phyloP scores from a whole-genome alignment of 2,113 vertebrate species.

The Podarcis muralis region DNA sequence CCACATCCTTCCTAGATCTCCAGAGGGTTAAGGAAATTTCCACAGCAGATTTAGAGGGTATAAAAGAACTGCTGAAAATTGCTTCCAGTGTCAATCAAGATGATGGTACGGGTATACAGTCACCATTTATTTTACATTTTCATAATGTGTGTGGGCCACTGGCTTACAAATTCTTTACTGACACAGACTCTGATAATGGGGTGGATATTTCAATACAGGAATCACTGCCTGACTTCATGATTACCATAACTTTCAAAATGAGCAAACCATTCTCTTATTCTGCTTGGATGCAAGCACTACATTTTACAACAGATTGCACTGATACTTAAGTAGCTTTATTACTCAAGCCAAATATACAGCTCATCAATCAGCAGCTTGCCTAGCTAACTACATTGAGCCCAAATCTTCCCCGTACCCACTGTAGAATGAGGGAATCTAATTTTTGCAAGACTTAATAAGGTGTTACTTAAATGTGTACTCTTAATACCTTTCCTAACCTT shows the following conservation, averaged over 20 bases:
- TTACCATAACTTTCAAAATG: neutral
- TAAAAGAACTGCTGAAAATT: too few species aligned
- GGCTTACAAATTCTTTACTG: neutral
- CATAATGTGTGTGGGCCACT: neutral
- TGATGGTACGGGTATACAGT: too few species aligned
- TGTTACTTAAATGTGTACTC: neutral
- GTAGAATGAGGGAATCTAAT: neutral
- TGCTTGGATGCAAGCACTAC: neutral
- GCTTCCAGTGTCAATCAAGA: too few species aligned
- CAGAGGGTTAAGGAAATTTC: too few species aligned
- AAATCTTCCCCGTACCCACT: neutral
- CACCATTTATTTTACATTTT: neutral
- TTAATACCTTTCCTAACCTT: neutral
- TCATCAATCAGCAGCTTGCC: neutral
- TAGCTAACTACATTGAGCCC: neutral
- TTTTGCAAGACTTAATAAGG: neutral
- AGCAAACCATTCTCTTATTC: neutral
- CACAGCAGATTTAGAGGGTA: too few species aligned
- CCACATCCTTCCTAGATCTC: too few species aligned
- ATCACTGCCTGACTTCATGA: neutral
- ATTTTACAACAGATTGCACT: neutral
- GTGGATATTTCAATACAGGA: neutral
- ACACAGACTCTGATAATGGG: too few species aligned
- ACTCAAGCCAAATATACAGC: neutral
- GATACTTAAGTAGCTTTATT: neutral